Evolutionary conservation across 2,113 vertebrate species (phyloP), one percentile per base, ranked within the genome.

Genomic region (Salvator merianae): DNA sequence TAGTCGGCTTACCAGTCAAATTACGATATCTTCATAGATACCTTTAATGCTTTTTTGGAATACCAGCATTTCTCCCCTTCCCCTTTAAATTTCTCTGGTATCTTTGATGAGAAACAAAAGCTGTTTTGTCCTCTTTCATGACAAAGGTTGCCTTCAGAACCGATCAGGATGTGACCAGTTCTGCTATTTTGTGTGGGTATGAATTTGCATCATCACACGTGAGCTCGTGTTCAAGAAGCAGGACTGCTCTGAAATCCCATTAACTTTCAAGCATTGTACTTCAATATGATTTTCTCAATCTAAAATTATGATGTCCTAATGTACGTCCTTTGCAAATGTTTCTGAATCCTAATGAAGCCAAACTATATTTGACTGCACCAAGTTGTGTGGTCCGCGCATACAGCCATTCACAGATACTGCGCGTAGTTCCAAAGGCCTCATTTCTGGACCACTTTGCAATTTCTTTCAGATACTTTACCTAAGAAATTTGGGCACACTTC

Each of bases 231-330:
- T 69, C 65, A 87, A 85, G 72, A 22, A 71, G 38, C 73, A 87
- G 84, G 87, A 90, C 86, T 73, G 88, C 50, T 74, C 81, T 62
- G 92, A 92, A 90, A 88, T 88, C 76, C 81, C 87, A 30, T 81
- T 66, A 79, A 43, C 47, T 32, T 83, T 81, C 86, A 75, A 72
- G 86, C 86, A 77, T 1, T 84, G 87, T 84, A 40, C 86, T 74
- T 91, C 86, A 62, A 86, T 84, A 83, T 86, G 83, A 88, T 85
- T 93, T 77, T 53, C 43, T 70, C 65, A 69, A 34, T 65, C 40
- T 34, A 69, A 69, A n/a, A 66, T 79, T 47, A 30, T 18, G n/a
- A 20, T 79, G 75, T 30, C 78, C 63, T 68, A 68, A 68, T 69
- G 65, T 47, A 47, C 5, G 43, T 50, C 65, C 55, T 68, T 68